Evolutionary conservation across 1,140 invertebrate genomes (phyloP), one percentile per base, ranked within the genome.

Genomic region (Platyscapa corneri): DNA sequence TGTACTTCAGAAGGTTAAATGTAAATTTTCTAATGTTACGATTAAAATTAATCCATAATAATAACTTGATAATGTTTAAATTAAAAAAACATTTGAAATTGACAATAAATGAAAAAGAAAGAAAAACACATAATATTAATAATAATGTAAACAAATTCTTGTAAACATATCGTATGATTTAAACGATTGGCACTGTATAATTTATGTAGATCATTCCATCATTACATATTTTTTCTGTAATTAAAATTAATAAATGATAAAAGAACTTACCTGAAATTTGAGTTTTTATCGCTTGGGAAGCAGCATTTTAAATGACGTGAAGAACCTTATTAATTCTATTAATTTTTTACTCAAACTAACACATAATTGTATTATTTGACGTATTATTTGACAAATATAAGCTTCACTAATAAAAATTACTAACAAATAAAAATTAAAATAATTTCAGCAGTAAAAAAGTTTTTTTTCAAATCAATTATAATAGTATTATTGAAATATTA

Each of bases 51-150:
- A 46, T 46, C 12, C 12, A 46, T 7, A 46, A 12, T 46, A 79
- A 14, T 30, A 37, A 37, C 46, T 70, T 30, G 70, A 34, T 75
- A 30, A 74, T 82, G 72, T 82, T n/a, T n/a, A n/a, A n/a, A n/a
- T n/a, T 53, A 37, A 3, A 37, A 37, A 30, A 39, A 56, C 23
- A 60, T 56, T 82, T 14, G 12, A 39, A 49, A 74, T 60, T 7
- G 70, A 82, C 81, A 75, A 82, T 82, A 74, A 74, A 74, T 32
- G 18, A 67, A 53, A 74, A 82, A 3, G 20, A 60, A 74, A 16
- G 27, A 16, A 0, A 53, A 70, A 18, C 42, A 81, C 56, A 14
- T 56, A 60, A 27, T 14, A 60, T 6, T 3, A 60, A 27, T 60
- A 53, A 60, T 60, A 14, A 60, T 60, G 56, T 60, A 27, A 60